Evolutionary conservation across 2,797 vertebrate genomes (phyloP), one percentile per base, ranked within the genome.

Genomic region (Triplophysa yarkandensis): DNA sequence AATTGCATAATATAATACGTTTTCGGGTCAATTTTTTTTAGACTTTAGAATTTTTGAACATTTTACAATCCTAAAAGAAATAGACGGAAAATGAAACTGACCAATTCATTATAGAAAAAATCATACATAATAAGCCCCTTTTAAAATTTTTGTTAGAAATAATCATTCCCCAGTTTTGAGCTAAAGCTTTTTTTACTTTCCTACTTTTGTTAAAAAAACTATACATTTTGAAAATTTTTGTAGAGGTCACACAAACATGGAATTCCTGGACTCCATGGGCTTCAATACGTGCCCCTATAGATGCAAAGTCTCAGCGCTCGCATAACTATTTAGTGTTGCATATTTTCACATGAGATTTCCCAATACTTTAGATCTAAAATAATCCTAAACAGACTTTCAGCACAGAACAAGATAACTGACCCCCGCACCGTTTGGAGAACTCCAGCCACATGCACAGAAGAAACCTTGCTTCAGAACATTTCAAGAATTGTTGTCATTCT

Each of bases 401-500:
- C 21, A 21, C 43, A 50, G 19, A 23, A 50, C 11, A 8, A 11
- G 9, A 36, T 8, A 39, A 39, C 9, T 39, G 36, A 39, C 36
- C 2, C 11, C 36, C 13, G 36, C 36, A 39, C 34, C 11, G 34
- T 9, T 36, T 2, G 43, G 43, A n/a, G n/a, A n/a, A 17, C 43
- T n/a, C 4, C 17, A 7, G 44, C 17, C 14, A 14, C 23, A 14
- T 23, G 21, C 19, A 25, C 27, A 4, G 2, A 46, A 0, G 52
- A 4, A 16, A 28, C 52, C 16, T 55, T 55, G 52, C 52, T 28
- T 55, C 10, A 16, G 13, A 54, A 34, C 52, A 36, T 66, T 66
- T 46, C 41, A 48, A 74, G 39, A 63, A 36, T 58, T 58, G 16
- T 58, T 58, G 11, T 58, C 36, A 66, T 74, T 74, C 28, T 57